phyloP scores from a whole-genome alignment of 2,797 vertebrate species.

The Acipenser transmontanus region DNA sequence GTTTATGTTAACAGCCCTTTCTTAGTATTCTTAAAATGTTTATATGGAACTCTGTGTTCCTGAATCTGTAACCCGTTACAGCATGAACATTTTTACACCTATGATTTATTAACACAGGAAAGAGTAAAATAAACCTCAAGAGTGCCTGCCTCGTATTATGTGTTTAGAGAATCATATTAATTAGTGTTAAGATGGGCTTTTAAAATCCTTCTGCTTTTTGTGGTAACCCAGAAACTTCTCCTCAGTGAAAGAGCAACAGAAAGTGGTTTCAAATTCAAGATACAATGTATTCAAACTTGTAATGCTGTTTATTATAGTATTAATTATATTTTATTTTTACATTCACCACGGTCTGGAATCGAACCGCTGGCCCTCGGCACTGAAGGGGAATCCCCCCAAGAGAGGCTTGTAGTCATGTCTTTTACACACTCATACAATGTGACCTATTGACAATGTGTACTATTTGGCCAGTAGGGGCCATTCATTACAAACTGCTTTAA shows the following conservation, averaged over 20 bases:
- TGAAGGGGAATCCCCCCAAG: too few relatives aligned
- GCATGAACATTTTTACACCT: constrained; percentile 25
- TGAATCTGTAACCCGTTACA: constrained; percentile 15
- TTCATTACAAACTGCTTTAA: too few relatives aligned
- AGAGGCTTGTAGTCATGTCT: too few relatives aligned
- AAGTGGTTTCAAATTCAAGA: neutral
- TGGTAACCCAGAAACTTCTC: neutral
- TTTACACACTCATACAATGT: too few relatives aligned
- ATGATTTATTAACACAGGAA: constrained; percentile 11
- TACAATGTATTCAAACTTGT: neutral
- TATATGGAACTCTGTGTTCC: constrained; percentile 21
- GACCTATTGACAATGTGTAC: too few relatives aligned
- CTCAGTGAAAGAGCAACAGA: neutral
- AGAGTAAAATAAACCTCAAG: constrained; percentile 21
- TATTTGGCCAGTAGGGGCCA: too few relatives aligned
- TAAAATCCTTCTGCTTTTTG: neutral
- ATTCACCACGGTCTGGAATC: constrained; percentile 28
- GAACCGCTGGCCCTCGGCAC: neutral
- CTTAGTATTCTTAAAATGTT: constrained; percentile 21
- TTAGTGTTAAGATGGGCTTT: neutral
- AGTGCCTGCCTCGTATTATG: constrained; percentile 5
- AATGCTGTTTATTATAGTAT: neutral
- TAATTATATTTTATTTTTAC: neutral
- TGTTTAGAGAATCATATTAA: constrained; percentile 3
- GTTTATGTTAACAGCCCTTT: constrained; percentile 53